A percentile compares a stretch with the other conserved stretches of the same genome.
phyloP scores from a whole-genome alignment of 1,140 invertebrate species.

The Drosophila seguyi region DNA sequence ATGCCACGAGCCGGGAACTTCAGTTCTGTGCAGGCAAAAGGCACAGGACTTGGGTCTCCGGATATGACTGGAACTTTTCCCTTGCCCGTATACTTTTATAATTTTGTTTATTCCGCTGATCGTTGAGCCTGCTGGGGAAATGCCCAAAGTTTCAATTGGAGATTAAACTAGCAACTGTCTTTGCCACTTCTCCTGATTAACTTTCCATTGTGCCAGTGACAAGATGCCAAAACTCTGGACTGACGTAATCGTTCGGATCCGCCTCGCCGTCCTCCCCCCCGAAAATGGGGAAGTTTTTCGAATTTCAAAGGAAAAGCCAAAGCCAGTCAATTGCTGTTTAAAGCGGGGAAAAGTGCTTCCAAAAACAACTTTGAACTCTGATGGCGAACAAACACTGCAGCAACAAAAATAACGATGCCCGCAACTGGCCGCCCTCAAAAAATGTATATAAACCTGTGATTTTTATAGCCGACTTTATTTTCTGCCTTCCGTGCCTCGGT shows the following conservation, averaged over 20 bases:
- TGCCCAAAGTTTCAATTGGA: constrained; percentile 47
- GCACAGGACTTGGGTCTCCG: background rate
- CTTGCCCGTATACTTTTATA: constrained; percentile 29
- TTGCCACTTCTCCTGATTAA: constrained; percentile 46
- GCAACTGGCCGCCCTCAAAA: constrained; percentile 52
- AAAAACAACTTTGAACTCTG: constrained; percentile 48
- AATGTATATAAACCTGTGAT: constrained; percentile 74
- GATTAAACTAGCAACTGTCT: constrained; percentile 45
- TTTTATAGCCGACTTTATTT: constrained; percentile 74
- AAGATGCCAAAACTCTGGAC: constrained; percentile 41
- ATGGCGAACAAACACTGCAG: constrained; percentile 33
- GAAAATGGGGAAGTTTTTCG: constrained; percentile 31
- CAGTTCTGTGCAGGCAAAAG: background rate
- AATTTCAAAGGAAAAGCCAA: constrained; percentile 13
- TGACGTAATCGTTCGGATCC: constrained; percentile 34
- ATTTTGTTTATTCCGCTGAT: constrained; percentile 48
- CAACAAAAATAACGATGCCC: constrained; percentile 37
- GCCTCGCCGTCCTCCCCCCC: background rate
- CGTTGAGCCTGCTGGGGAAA: constrained; percentile 27
- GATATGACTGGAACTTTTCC: constrained; percentile 18
- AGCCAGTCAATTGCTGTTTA: constrained; percentile 51
- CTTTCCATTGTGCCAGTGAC: constrained; percentile 44
- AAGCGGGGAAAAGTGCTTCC: constrained; percentile 50
- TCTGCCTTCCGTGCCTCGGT: constrained; percentile 41
- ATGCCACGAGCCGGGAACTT: constrained; percentile 30